Evolutionary conservation across 2,113 vertebrate genomes (phyloP).

Genomic region (Pelodiscus sinensis): DNA sequence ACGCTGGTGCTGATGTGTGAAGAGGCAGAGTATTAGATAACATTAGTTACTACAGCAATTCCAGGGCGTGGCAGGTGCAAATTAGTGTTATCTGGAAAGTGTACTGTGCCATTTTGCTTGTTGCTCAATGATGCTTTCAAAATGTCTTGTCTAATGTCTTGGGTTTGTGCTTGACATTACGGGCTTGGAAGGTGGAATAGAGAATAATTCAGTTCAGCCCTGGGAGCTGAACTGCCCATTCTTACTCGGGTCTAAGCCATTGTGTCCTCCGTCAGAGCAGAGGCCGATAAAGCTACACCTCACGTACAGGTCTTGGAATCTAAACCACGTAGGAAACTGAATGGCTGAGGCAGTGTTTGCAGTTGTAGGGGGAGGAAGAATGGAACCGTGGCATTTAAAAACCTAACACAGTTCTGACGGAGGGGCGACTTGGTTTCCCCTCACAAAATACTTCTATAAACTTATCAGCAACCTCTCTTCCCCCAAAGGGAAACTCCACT

Average conservation of each 20-base stretch:
- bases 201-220: not conserved
- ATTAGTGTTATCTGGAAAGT: constrained; percentile 9
- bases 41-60: constrained; percentile 6
- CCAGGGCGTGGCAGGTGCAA: not conserved
- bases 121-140: not conserved
- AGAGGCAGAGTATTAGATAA: not conserved
- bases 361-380: not conserved
- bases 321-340: not conserved
- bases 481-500: not conserved
- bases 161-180: not conserved
- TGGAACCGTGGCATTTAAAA: not conserved
- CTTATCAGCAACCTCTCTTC: not conserved
- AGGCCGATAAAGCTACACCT: too few species aligned
- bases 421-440: not conserved
- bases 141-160: not conserved
- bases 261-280: not conserved
- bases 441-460: not conserved
- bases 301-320: not conserved
- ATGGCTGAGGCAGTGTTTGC: not conserved
- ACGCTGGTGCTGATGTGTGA: not conserved
- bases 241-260: not conserved
- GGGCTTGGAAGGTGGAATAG: not conserved
- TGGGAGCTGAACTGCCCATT: not conserved
- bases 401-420: not conserved
- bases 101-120: not conserved